Percentiles rank a stretch among this genome's conserved stretches.
These are phyloP conservation scores for Arion vulgaris DNA, from an alignment of 1,140 invertebrate genomes.

Conservation along the genomic window DNA sequence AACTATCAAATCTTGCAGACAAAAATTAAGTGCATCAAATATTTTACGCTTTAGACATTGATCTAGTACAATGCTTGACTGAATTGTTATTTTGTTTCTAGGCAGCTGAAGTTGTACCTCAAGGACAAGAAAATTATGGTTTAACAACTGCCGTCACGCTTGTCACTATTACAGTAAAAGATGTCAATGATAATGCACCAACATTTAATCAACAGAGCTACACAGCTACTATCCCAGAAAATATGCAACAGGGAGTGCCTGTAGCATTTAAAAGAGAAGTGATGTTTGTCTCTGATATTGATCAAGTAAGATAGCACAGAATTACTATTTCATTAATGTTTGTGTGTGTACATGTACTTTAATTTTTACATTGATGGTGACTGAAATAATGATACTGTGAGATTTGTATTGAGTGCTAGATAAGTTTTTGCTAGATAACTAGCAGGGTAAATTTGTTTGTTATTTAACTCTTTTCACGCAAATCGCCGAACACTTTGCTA, in stretches of 20 bases:
- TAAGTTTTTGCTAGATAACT: too few relatives aligned
- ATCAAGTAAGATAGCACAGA: conserved; percentile 79
- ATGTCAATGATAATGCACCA: conserved; percentile 95
- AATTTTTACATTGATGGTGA: too few relatives aligned
- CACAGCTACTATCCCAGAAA: conserved; percentile 91
- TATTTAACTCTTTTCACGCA: too few relatives aligned
- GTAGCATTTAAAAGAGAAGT: conserved; percentile 86
- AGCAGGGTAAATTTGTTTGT: too few relatives aligned
- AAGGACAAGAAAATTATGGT: conserved; percentile 73
- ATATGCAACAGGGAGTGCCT: conserved; percentile 88
- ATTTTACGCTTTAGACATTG: too few relatives aligned
- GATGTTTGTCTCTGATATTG: conserved; percentile 92
- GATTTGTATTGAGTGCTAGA: too few relatives aligned
- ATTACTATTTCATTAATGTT: background rate
- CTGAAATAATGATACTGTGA: too few relatives aligned
- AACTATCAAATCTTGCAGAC: too few relatives aligned
- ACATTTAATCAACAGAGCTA: conserved; percentile 85
- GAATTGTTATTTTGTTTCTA: conserved; percentile 17
- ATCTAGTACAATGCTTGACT: too few relatives aligned
- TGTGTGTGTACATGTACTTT: too few relatives aligned
- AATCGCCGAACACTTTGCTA: too few relatives aligned
- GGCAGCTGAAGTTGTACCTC: conserved; percentile 52
- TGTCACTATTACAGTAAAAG: conserved; percentile 92
- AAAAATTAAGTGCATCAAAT: too few relatives aligned
- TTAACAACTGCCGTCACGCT: conserved; percentile 86